Evolutionary conservation across 2,113 vertebrate species (phyloP), one percentile per base, ranked within the genome.

Genomic region (Rousettus leschenaultii): DNA sequence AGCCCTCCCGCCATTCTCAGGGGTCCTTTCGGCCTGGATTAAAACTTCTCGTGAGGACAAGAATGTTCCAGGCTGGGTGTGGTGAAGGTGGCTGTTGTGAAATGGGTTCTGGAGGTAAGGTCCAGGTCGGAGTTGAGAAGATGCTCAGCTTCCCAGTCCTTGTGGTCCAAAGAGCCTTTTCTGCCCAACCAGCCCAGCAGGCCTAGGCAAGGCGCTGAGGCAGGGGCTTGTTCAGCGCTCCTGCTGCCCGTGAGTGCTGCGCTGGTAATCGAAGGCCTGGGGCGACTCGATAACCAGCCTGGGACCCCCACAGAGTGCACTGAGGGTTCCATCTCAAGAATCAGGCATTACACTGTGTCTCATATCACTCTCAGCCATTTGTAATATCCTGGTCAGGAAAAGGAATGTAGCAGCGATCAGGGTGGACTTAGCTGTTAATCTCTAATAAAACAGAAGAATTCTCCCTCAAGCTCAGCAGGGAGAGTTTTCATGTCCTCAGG

Each of bases 181-280:
- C 8, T 33, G 21, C 9, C 84, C 11, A 45, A 2, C 45, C 7
- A 38, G 45, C 14, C 18, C 35, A 33, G 19, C 57, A 40, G 22
- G 33, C 14, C 2, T 12, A 4, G 38, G 59, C 48, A 1, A 45
- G n/a, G 82, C 61, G 13, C 30, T 0, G 63, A 78, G 80, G 55
- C 53, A n/a, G 70, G 65, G 26, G 15, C 40, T 38, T 70, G 63
- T 12, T n/a, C 18, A 22, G 61, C 14, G n/a, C 22, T 24, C 70
- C 3, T 86, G 33, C 57, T 45, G 53, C 12, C 26, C 12, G 1
- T 1, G 70, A 0, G 1, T 3, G 14, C 77, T 19, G n/a, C 16
- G 83, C 65, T 45, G 59, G 28, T 45, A 10, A 55, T n/a, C 45
- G 75, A 66, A 77, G 43, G 38, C 33, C 2, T 66, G 28, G 57